These are phyloP conservation scores for Lasiommata megera DNA, from an alignment of 2,888 invertebrate species.

Conservation along the genomic window DNA sequence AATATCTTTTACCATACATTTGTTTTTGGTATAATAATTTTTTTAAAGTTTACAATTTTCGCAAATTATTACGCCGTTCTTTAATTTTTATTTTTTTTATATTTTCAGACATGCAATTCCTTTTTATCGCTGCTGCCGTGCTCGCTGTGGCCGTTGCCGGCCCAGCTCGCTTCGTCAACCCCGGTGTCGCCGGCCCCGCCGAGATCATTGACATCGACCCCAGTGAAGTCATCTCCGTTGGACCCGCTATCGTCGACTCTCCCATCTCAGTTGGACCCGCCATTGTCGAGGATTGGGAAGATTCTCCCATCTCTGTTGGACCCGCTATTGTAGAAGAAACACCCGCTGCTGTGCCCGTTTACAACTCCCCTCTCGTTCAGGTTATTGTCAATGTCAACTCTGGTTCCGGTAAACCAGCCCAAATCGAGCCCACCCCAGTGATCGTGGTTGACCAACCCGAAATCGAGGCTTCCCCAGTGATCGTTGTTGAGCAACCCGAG, in stretches of 20 bases:
- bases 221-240: conserved; percentile 41
- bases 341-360: conserved; percentile 23
- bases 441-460: conserved; percentile 20
- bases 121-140: conserved; percentile 30
- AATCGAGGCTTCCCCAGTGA: conserved; percentile 7
- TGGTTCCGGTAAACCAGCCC: neutral
- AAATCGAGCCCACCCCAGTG: conserved; percentile 23
- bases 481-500: conserved; percentile 8
- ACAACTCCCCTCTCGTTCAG: conserved; percentile 17
- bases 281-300: conserved; percentile 18
- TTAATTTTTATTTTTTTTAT: neutral
- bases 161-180: conserved; percentile 19
- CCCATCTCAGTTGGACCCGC: conserved; percentile 22
- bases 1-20: no score
- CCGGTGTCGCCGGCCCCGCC: conserved; percentile 23
- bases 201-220: conserved; percentile 31
- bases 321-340: conserved; percentile 34
- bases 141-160: conserved; percentile 33
- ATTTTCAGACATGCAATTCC: conserved; percentile 31
- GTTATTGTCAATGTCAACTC: conserved; percentile 15
- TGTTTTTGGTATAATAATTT: no score
- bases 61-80: no score
- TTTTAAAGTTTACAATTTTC: no score
- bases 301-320: conserved; percentile 31
- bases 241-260: conserved; percentile 25